Conservation (phyloP, 2,888 invertebrate genomes). For the Strigamia transsilvanica region DNA sequence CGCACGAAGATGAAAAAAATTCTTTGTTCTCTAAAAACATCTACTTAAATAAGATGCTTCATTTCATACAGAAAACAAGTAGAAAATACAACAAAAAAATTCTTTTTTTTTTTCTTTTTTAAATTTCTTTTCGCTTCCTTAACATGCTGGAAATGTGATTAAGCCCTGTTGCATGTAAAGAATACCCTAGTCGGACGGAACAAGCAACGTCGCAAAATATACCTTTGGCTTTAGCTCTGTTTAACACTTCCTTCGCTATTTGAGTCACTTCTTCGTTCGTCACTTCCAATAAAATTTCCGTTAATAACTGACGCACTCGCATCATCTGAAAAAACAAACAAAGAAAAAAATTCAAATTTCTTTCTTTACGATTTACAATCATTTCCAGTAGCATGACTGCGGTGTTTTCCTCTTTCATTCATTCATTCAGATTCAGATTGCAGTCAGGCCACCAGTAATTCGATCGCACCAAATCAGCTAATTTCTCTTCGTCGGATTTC, state of each 20-base stretch:
- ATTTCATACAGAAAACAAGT: slow-evolving; percentile 50
- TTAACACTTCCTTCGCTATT: slow-evolving; percentile 85
- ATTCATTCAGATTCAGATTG: too few species aligned
- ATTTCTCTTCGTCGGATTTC: slow-evolving; percentile 63
- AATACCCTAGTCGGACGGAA: background rate
- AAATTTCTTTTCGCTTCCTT: background rate
- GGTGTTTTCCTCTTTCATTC: too few species aligned
- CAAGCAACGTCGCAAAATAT: slow-evolving; percentile 48
- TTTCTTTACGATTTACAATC: too few species aligned
- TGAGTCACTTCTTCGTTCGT: slow-evolving; percentile 87
- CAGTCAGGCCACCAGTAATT: too few species aligned
- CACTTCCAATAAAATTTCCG: slow-evolving; percentile 92
- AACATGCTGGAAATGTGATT: background rate
- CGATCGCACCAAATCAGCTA: slow-evolving; percentile 61
- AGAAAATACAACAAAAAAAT: slow-evolving; percentile 4
- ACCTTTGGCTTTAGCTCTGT: slow-evolving; percentile 68
- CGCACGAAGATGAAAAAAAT: slow-evolving; percentile 48
- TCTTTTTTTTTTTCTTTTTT: slow-evolving; percentile 25
- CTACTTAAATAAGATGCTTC: slow-evolving; percentile 41
- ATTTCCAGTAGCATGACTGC: too few species aligned
- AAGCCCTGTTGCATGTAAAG: slow-evolving; percentile 35
- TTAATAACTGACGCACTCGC: slow-evolving; percentile 84
- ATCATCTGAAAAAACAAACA: slow-evolving; percentile 70
- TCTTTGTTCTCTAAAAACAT: slow-evolving; percentile 48
- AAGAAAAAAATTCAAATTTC: too few species aligned